These are phyloP conservation scores for Catharus fuscescens DNA, from an alignment of 2,113 vertebrate species.

Conservation along the genomic window DNA sequence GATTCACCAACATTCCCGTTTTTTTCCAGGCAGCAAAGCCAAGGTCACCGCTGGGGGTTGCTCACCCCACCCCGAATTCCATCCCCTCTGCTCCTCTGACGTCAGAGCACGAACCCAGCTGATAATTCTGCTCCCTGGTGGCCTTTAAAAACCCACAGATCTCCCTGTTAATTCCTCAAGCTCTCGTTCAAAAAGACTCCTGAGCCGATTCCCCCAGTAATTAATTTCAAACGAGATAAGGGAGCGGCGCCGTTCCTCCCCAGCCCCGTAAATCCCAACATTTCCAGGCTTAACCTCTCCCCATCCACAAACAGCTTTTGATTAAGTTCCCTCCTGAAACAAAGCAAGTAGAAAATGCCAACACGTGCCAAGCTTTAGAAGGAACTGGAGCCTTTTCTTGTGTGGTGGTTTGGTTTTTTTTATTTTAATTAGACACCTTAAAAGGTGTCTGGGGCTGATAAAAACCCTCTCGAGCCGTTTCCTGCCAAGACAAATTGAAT, in stretches of 20 bases:
- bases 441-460: conserved; percentile 38
- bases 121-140: accelerated
- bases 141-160: neutral
- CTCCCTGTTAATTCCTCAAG: neutral
- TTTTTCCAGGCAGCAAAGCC: neutral
- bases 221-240: neutral
- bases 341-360: neutral
- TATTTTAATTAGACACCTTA: conserved; percentile 22
- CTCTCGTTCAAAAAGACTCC: neutral
- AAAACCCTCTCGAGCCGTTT: neutral
- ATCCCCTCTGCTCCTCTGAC: neutral
- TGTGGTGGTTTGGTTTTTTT: neutral
- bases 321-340: neutral
- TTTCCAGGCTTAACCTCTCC: neutral
- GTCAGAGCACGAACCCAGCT: neutral
- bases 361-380: neutral
- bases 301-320: neutral
- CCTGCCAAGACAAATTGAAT: conserved; percentile 10
- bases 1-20: neutral
- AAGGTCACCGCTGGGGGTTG: neutral
- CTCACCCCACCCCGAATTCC: accelerated
- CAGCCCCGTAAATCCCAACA: neutral
- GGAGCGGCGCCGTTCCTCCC: accelerated
- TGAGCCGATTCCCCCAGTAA: neutral
- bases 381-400: neutral